Evolutionary conservation across 1,140 invertebrate genomes (phyloP).

Genomic region (Zaprionus nigranus): DNA sequence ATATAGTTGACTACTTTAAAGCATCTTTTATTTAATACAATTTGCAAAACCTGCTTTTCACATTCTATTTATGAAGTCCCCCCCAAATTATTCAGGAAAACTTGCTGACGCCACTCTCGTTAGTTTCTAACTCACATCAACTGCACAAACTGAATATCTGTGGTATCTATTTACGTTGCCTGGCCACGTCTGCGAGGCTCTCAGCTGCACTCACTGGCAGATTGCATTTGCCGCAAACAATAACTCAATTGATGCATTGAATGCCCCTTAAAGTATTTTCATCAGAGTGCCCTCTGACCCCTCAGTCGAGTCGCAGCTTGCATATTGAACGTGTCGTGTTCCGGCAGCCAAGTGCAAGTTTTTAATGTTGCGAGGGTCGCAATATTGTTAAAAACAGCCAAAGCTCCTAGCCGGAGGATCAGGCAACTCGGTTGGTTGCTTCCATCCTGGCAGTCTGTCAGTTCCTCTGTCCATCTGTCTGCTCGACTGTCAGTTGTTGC

Average conservation of each 20-base stretch:
- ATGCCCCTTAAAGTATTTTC: conserved; percentile 26
- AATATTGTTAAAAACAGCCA: conserved; percentile 43
- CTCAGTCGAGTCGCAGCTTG: background rate
- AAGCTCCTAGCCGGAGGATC: conserved; percentile 25
- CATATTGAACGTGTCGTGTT: conserved; percentile 39
- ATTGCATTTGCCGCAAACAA: conserved; percentile 16
- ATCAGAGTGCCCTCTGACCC: conserved; percentile 14
- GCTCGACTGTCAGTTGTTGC: background rate
- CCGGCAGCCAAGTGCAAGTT: conserved; percentile 36
- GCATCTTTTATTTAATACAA: background rate
- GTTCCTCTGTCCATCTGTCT: conserved; percentile 11
- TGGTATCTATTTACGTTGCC: background rate
- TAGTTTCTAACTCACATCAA: background rate
- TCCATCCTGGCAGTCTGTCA: conserved; percentile 2
- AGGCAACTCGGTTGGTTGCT: conserved; percentile 3
- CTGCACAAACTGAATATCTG: background rate
- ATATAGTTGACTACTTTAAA: background rate
- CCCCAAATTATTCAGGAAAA: background rate
- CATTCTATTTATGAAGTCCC: background rate
- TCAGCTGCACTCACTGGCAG: conserved; percentile 21
- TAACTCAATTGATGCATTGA: conserved; percentile 41
- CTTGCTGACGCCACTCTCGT: background rate
- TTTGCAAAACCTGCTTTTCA: background rate
- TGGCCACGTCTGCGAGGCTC: conserved; percentile 1
- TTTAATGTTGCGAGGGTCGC: conserved; percentile 18